Evolutionary conservation across 2,797 vertebrate species (phyloP), one percentile per base, ranked within the genome.

Genomic region (Sus cebifrons): DNA sequence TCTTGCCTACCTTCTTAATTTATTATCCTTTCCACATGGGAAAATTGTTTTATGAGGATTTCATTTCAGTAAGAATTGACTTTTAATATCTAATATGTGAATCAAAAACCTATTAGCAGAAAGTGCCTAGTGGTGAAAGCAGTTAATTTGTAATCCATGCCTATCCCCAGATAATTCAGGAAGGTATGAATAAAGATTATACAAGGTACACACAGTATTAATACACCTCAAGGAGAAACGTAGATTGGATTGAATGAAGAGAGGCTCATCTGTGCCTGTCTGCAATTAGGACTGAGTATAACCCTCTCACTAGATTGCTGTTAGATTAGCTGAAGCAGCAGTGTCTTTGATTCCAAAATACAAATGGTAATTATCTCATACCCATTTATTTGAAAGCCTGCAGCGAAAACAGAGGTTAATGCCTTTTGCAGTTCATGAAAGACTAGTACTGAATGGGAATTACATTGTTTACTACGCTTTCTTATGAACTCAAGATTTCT

Each of bases 221-320:
- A 62, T 58, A 89, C 17, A 67, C 87, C 91, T 96, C 90, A 94
- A 92, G 67, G n/a, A 88, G 52, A 88, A 95, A 75, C 58, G 52
- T 67, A 82, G 23, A 60, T 11, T 82, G 49, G 15, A 86, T 27
- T 83, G 78, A 91, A 74, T 78, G 84, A 81, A 91, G 54, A 52
- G 23, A 13, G 23, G 73, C 62, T 89, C 71, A 27, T 16, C 29
- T 73, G 44, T 29, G 27, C 25, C 16, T 83, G 13, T 78, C 44
- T 96, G 36, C 11, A 32, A 2, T 25, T 71, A 52, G 44, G 25
- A 58, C 2, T 88, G 77, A 94, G 9, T 52, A 85, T 64, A 44
- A 67, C 21, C 27, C 58, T 88, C n/a, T 73, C 6, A 60, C 15
- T 58, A 94, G 56, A 83, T 64, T 95, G 60, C 25, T 60, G 6